Base-by-base conservation (phyloP, 2,888 invertebrate species). In the Campoplex nolae region DNA sequence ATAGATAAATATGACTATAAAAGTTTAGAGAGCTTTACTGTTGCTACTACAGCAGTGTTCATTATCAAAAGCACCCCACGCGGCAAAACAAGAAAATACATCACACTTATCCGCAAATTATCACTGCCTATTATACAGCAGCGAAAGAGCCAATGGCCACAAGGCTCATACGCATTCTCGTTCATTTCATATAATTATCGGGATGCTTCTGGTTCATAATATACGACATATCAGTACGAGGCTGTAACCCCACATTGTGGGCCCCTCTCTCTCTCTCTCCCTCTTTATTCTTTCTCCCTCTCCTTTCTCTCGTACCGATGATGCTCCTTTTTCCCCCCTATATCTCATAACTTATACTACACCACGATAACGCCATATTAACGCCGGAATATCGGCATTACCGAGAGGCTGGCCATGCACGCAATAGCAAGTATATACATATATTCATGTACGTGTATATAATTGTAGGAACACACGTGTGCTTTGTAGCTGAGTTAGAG, bases 171-270 rank as follows among this genome's bases (percentile, higher is more conserved):
- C 83, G 86, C 83, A 88, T 88, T 90, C 89, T 88, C 90, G 91
- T 92, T 92, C 91, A 91, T 92, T 93, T 92, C 91, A 91, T 91
- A 91, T 92, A 93, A 93, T 93, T 93, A 93, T 90, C 89, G 88
- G 89, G 88, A 91, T 90, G 91, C 89, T 83, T 77, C 89, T 83
- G 87, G 83, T 88, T 89, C 90, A 88, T 90, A 88, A 89, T 89
- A 88, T 82, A 90, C 90, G 85, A 79, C 85, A 82, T 67, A 74
- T 81, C 81, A 67, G 74, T 42, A 32, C 48, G 62, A 62, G 80
- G 62, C 48, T 62, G 35, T 28, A 73, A 67, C 38, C 16, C 42
- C 74, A 71, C 71, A 48, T 18, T 79, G 11, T 79, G 70, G 84
- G 42, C 68, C 65, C 62, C 42, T 79, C 78, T 82, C 77, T 85